A percentile compares a stretch with the other conserved stretches of the same genome.
Conservation (phyloP, 2,113 vertebrate genomes). For the Oreocharis arfaki region DNA sequence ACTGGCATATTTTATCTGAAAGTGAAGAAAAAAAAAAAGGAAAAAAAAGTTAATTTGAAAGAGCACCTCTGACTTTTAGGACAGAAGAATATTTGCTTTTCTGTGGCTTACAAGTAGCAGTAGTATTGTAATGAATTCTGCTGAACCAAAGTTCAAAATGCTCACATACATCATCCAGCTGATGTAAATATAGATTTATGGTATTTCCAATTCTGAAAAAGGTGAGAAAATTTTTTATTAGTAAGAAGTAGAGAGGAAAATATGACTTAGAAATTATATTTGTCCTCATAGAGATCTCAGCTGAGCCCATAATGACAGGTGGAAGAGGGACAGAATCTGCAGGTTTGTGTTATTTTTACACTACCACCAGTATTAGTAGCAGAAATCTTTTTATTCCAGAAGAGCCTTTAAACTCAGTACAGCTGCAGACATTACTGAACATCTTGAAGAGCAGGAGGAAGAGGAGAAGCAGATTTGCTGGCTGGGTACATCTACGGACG, state of each 20-base stretch:
- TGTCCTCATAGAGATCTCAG: neutral
- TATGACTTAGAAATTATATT: neutral
- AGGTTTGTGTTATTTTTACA: neutral
- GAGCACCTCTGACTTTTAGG: neutral
- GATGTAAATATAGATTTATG: neutral
- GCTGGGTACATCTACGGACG: neutral
- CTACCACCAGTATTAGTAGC: neutral
- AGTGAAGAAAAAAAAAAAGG: neutral
- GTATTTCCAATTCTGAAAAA: neutral
- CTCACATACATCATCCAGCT: neutral
- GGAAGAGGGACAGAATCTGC: neutral
- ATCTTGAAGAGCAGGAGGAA: neutral
- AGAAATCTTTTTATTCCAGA: neutral
- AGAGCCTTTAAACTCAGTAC: neutral
- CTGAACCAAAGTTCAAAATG: neutral
- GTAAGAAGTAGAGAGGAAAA: neutral
- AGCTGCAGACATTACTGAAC: neutral
- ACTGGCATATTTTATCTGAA: neutral
- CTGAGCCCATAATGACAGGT: neutral
- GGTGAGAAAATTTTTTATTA: neutral
- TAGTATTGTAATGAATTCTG: neutral
- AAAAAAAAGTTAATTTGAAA: neutral
- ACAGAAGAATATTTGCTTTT: neutral
- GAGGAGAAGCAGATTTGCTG: neutral
- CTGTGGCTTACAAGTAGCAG: neutral